Base-by-base conservation (phyloP, 2,113 vertebrate genomes). In the Siphamia tubifer region DNA sequence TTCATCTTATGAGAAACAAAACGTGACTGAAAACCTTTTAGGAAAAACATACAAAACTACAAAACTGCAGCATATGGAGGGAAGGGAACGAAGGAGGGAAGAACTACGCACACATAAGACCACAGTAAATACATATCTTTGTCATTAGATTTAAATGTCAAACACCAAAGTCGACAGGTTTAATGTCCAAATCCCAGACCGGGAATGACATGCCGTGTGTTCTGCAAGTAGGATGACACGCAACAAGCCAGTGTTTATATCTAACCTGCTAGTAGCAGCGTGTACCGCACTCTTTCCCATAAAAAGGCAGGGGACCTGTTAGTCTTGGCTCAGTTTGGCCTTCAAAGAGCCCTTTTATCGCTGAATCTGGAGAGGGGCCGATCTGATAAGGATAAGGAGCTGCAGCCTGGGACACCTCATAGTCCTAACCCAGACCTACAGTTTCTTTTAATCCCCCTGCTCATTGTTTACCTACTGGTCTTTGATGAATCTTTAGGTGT, bases 281-380 rank as follows among this genome's bases (percentile, higher is more conserved):
- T 65, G 74, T 35, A 51, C 67, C 19, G 53, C 11, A 45, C 82
- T 70, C 23, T 38, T 82, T 83, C 20, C 77, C 84, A 68, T 77
- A 85, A 88, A 87, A 82, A 89, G 81, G 73, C 82, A 82, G 39
- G 61, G 39, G 52, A 68, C 34, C 51, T 84, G 87, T 83, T 82
- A 79, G 85, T 67, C 61, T 28, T 65, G 56, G 83, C 85, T 77
- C 74, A 42, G 39, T 60, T 60, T 51, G 67, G 78, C 81, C 90
- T 92, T 93, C 92, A 93, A 94, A 94, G 90, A 82, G 71, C 27
- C 64, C 63, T 62, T 84, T 80, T 88, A 92, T 90, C 83, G 24
- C 81, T 67, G 79, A 79, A 93, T 87, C 87, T 83, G 78, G 53
- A 91, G 84, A 82, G 88, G 57, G 44, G 55, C 79, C 79, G 82